phyloP scores from a whole-genome alignment of 2,888 invertebrate species.

The Microplitis deprimator region DNA sequence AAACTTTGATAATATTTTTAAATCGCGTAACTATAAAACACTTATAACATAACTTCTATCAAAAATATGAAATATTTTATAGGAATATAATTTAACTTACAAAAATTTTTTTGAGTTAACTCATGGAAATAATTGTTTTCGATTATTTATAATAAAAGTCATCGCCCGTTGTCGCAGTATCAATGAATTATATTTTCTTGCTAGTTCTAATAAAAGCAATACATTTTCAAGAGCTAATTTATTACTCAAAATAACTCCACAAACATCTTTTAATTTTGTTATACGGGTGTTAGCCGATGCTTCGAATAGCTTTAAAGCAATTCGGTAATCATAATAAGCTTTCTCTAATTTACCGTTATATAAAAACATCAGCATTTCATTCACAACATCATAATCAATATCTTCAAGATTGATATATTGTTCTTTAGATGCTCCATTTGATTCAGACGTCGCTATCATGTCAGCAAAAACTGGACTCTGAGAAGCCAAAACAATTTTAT shows the following conservation, averaged over 20 bases:
- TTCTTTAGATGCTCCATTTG: background rate
- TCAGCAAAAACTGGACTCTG: background rate
- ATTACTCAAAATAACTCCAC: background rate
- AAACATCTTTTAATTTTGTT: background rate
- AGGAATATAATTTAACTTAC: background rate
- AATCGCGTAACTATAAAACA: too few species aligned
- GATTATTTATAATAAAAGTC: background rate
- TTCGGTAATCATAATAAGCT: background rate
- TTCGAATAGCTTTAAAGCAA: background rate
- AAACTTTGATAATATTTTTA: too few species aligned
- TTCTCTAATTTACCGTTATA: background rate
- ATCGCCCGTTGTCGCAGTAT: background rate
- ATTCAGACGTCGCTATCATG: background rate
- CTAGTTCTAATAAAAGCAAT: background rate
- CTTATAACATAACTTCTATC: too few species aligned
- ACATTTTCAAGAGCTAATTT: background rate
- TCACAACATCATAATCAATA: background rate
- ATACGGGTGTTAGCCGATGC: background rate
- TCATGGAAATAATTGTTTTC: background rate
- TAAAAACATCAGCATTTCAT: background rate
- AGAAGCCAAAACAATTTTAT: background rate
- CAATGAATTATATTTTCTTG: background rate
- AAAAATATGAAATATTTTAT: too few species aligned
- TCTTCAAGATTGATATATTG: background rate
- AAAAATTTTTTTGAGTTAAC: background rate